These are phyloP conservation scores for Anhinga rufa DNA, from an alignment of 2,113 vertebrate species.

Conservation along the genomic window DNA sequence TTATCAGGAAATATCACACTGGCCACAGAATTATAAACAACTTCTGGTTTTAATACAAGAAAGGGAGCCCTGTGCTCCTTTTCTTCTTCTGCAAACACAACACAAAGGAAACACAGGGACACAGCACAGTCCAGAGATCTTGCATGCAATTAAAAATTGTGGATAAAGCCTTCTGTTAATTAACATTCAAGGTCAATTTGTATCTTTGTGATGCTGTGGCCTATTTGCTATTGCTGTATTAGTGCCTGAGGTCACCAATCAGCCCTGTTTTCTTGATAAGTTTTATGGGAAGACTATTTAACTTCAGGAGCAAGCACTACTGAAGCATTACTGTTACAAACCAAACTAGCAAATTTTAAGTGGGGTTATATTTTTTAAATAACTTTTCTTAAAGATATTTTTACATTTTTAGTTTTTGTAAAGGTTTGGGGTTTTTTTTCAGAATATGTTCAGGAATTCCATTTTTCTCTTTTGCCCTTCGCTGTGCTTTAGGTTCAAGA, in stretches of 20 bases:
- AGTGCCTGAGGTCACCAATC: not conserved
- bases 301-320: not conserved
- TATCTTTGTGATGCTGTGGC: not conserved
- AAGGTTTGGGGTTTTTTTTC: not conserved
- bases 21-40: conserved; percentile 4
- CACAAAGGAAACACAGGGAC: not conserved
- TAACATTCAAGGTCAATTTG: not conserved
- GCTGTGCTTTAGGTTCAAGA: not conserved
- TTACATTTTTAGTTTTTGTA: not conserved
- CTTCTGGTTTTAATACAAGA: not conserved
- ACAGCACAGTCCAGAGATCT: not conserved
- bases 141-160: not conserved
- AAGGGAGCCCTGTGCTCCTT: not conserved
- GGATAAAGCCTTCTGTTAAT: not conserved
- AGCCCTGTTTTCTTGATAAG: not conserved
- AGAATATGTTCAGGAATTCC: not conserved
- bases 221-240: not conserved
- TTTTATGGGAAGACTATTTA: not conserved
- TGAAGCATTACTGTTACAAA: not conserved
- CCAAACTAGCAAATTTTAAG: not conserved
- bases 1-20: conserved; percentile 9
- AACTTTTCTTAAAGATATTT: not conserved
- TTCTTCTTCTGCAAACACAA: not conserved
- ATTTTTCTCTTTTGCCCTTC: not conserved
- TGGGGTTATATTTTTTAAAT: not conserved